Percentiles rank a stretch among this genome's conserved stretches.
Conservation (phyloP, 2,113 vertebrate species). For the Catagonus wagneri region DNA sequence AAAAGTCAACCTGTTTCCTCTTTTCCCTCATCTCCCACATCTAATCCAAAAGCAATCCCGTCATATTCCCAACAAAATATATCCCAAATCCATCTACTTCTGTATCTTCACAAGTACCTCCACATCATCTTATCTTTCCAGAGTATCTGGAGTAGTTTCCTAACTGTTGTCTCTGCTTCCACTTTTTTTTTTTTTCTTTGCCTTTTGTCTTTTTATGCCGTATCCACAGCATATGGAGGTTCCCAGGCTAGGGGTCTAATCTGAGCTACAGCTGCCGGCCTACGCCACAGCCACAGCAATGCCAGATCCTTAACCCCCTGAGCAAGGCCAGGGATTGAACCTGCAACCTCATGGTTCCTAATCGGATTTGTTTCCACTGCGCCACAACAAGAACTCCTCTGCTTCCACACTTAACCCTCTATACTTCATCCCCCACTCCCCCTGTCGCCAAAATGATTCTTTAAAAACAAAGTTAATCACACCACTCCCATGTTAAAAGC, state of each 20-base stretch:
- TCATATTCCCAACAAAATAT: neutral
- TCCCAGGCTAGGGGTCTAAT: too few relatives aligned
- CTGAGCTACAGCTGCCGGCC: too few relatives aligned
- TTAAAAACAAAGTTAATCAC: neutral
- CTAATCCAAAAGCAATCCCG: neutral
- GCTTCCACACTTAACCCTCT: neutral
- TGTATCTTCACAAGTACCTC: neutral
- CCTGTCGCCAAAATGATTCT: neutral
- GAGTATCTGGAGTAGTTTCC: neutral
- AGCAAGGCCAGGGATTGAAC: too few relatives aligned
- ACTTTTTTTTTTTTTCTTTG: too few relatives aligned
- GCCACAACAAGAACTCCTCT: neutral
- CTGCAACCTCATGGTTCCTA: too few relatives aligned
- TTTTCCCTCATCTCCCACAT: neutral
- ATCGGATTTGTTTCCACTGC: too few relatives aligned
- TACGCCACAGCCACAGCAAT: too few relatives aligned
- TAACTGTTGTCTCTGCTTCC: neutral
- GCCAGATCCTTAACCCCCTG: too few relatives aligned
- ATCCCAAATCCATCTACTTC: neutral
- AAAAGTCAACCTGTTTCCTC: neutral
- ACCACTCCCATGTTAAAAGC: neutral
- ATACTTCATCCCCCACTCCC: neutral
- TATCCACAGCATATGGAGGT: too few relatives aligned
- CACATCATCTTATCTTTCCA: neutral
- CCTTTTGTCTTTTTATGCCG: too few relatives aligned